Percentiles rank a stretch among this genome's conserved stretches.
Conservation (phyloP, 2,113 vertebrate genomes). For the Saccopteryx bilineata region DNA sequence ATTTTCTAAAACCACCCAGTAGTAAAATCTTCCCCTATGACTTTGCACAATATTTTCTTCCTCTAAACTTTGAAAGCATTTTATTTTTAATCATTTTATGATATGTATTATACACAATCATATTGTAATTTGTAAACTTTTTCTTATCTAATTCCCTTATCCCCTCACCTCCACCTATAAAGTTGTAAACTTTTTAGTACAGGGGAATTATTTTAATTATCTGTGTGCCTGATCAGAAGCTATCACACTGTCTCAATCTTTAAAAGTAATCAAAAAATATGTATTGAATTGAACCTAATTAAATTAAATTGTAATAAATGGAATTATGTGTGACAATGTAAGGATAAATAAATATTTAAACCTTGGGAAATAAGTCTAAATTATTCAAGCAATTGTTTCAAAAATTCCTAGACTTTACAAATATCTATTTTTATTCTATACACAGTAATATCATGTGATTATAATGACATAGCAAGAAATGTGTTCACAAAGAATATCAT, state of each 20-base stretch:
- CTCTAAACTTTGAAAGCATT: background rate
- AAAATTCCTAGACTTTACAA: background rate
- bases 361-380: background rate
- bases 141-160: background rate
- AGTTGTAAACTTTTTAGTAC: background rate
- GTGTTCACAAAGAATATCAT: background rate
- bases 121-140: background rate
- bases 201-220: background rate
- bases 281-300: background rate
- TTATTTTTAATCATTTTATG: background rate
- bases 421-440: slow-evolving; percentile 18
- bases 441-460: background rate
- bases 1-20: background rate
- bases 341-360: slow-evolving; percentile 29
- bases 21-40: background rate
- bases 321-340: background rate
- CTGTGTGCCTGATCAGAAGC: background rate
- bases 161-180: background rate
- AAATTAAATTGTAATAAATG: slow-evolving; percentile 1
- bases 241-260: background rate
- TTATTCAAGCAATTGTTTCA: slow-evolving; percentile 12
- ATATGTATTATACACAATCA: background rate
- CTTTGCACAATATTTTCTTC: background rate
- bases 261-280: background rate
- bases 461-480: background rate